Evolutionary conservation across 2,113 vertebrate species (phyloP).

Genomic region (Baryphthengus martii): DNA sequence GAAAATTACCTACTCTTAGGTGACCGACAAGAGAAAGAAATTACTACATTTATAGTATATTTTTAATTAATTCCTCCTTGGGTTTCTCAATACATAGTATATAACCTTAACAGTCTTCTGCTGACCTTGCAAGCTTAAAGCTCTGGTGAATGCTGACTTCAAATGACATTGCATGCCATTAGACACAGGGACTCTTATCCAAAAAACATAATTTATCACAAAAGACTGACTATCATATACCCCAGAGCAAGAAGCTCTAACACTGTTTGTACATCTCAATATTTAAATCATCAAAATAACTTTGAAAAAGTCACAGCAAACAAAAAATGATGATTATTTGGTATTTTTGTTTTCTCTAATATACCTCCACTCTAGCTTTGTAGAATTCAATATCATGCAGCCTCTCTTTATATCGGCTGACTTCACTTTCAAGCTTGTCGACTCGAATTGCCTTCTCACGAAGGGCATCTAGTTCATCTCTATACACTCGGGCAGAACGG

Average conservation of each 20-base stretch:
- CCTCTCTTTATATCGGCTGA: slow-evolving; percentile 90
- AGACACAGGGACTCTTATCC: background rate
- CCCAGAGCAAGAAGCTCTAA: background rate
- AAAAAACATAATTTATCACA: background rate
- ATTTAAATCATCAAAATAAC: background rate
- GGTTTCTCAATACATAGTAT: background rate
- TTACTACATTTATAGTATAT: background rate
- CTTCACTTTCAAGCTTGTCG: slow-evolving; percentile 97
- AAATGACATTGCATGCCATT: background rate
- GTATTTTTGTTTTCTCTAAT: background rate
- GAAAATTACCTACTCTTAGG: background rate
- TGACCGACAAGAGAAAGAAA: background rate
- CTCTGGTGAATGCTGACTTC: background rate
- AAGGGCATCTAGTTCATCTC: slow-evolving; percentile 94
- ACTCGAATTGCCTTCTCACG: slow-evolving; percentile 93
- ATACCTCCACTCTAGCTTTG: slow-evolving; percentile 95
- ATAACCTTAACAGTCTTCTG: background rate
- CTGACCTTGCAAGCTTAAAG: background rate
- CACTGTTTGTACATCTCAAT: fast-evolving
- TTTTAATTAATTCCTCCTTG: background rate
- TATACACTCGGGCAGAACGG: slow-evolving; percentile 89
- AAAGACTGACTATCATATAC: background rate
- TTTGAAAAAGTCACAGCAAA: background rate
- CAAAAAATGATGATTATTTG: background rate
- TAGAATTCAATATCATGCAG: slow-evolving; percentile 98